These are phyloP conservation scores for Nothobranchius furzeri DNA, from an alignment of 2,113 vertebrate genomes.

Conservation along the genomic window DNA sequence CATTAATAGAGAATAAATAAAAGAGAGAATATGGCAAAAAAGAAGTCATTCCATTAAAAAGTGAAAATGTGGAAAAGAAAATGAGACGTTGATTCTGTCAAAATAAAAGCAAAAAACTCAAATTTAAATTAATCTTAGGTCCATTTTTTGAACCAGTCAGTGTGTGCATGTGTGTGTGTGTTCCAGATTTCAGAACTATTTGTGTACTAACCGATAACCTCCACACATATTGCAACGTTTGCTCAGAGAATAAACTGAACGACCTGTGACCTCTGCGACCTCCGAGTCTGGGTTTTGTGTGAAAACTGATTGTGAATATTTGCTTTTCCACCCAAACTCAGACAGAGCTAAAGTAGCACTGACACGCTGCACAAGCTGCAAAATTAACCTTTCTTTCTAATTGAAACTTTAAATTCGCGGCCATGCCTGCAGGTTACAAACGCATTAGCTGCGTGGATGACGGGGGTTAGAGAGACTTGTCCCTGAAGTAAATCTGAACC, in stretches of 20 bases:
- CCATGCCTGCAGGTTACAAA: too few species aligned
- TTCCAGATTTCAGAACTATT: conserved; percentile 10
- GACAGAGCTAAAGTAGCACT: background rate
- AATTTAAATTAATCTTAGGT: background rate
- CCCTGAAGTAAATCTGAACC: background rate
- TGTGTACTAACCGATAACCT: conserved; percentile 28
- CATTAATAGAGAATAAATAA: conserved; percentile 20
- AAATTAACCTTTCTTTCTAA: too few species aligned
- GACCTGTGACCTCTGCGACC: background rate
- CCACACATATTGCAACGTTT: conserved; percentile 19
- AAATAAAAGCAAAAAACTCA: conserved; percentile 6
- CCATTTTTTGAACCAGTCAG: background rate
- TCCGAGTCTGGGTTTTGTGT: conserved; percentile 14
- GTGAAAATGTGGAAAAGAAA: conserved; percentile 56
- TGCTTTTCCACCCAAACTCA: conserved; percentile 17
- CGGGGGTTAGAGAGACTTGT: too few species aligned
- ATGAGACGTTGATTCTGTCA: conserved; percentile 2
- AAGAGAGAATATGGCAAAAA: conserved; percentile 21
- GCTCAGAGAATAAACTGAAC: background rate
- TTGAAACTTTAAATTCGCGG: background rate
- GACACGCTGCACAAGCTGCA: background rate
- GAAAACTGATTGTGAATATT: background rate
- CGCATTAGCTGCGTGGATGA: too few species aligned
- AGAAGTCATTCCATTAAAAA: conserved; percentile 47
- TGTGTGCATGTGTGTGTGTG: conserved; percentile 3